Evolutionary conservation across 2,888 invertebrate species (phyloP).

Genomic region (Acanthopleura granulata): DNA sequence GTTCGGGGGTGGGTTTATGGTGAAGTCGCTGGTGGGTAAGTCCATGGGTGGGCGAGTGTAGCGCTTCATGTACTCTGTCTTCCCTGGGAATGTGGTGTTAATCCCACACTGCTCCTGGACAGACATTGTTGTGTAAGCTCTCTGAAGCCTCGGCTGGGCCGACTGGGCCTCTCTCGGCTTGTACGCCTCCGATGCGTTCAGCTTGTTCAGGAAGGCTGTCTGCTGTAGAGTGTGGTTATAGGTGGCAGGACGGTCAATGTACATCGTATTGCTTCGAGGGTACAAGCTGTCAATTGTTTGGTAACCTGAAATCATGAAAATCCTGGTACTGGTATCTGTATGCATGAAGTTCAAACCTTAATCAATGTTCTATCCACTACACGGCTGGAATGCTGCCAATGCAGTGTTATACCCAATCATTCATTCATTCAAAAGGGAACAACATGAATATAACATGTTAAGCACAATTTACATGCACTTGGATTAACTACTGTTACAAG

Average conservation of each 20-base stretch:
- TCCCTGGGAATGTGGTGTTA: conserved; percentile 65
- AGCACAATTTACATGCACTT: no score
- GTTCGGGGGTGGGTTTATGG: conserved; percentile 66
- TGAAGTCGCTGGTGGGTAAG: conserved; percentile 52
- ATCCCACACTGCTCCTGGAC: conserved; percentile 68
- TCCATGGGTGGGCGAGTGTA: conserved; percentile 51
- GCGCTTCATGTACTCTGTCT: conserved; percentile 63
- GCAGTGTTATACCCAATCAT: no score
- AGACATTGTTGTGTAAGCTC: conserved; percentile 43
- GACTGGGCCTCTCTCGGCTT: conserved; percentile 9
- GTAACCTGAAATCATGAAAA: conserved; percentile 43
- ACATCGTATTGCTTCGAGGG: conserved; percentile 45
- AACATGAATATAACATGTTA: no score
- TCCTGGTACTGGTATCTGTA: no score
- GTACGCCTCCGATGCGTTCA: conserved; percentile 36
- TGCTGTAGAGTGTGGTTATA: conserved; percentile 40
- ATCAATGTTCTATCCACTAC: no score
- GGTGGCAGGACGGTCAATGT: conserved; percentile 28
- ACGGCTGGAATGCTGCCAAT: no score
- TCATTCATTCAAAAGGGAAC: no score
- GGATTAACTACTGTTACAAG: no score
- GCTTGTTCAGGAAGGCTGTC: conserved; percentile 43
- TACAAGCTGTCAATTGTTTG: conserved; percentile 57
- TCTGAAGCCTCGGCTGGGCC: not conserved
- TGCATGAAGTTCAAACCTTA: no score